Percentiles rank a stretch among this genome's conserved stretches.
These are phyloP conservation scores for Apamea anceps DNA, from an alignment of 2,888 invertebrate genomes.

Conservation along the genomic window DNA sequence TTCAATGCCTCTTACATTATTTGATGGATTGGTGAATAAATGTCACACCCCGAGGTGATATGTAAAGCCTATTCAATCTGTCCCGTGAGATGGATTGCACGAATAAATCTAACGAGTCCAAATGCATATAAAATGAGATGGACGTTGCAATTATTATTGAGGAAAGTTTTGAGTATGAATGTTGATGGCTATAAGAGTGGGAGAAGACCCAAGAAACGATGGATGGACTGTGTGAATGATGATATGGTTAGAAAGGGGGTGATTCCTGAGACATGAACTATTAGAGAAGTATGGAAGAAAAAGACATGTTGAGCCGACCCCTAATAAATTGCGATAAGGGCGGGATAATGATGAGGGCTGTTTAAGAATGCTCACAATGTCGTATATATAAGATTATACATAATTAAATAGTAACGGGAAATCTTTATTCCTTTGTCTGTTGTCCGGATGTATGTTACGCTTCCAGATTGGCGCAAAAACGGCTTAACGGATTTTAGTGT, in stretches of 20 bases:
- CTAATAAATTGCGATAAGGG: too few relatives aligned
- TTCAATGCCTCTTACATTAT: constrained; percentile 37
- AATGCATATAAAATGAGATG: constrained; percentile 3
- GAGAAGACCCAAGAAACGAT: neutral
- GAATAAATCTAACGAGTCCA: constrained; percentile 27
- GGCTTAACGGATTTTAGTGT: neutral
- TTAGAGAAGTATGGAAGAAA: neutral
- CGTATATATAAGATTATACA: neutral
- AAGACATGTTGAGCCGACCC: neutral
- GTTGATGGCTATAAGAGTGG: neutral
- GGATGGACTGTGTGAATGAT: neutral
- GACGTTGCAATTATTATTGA: neutral
- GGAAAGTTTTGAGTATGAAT: neutral
- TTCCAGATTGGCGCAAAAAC: neutral
- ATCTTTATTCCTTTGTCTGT: neutral
- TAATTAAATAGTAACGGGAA: neutral
- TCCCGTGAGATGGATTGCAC: constrained; percentile 39
- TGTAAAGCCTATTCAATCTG: constrained; percentile 36
- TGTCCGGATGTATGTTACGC: neutral
- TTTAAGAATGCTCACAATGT: neutral
- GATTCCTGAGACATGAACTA: neutral
- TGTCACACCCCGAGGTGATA: constrained; percentile 34
- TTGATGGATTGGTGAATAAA: constrained; percentile 46
- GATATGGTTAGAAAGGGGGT: neutral
- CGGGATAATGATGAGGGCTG: neutral